Percentiles rank a stretch among this genome's conserved stretches.
Conservation (phyloP, 2,113 vertebrate species). For the Labrus mixtus region DNA sequence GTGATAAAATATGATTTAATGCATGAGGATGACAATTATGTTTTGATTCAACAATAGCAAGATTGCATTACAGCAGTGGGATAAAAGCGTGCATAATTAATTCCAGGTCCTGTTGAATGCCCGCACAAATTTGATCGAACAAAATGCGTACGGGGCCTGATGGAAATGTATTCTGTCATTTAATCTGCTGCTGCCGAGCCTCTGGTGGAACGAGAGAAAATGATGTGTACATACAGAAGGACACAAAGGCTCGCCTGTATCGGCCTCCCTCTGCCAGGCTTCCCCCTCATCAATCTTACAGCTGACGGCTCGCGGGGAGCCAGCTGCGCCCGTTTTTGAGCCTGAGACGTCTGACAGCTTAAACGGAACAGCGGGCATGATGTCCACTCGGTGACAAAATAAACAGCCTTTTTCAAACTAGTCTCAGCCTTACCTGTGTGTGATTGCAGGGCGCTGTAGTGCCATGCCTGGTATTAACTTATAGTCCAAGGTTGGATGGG, state of each 20-base stretch:
- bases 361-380: conserved; percentile 66
- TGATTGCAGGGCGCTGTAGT: conserved; percentile 14
- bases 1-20: conserved; percentile 56
- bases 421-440: conserved; percentile 53
- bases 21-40: conserved; percentile 66
- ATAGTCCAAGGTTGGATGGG: conserved; percentile 51
- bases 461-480: conserved; percentile 58
- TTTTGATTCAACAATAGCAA: conserved; percentile 39
- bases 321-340: conserved; percentile 68
- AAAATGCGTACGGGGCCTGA: conserved; percentile 59
- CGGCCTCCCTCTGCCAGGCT: conserved; percentile 53
- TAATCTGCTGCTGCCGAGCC: conserved; percentile 74
- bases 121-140: conserved; percentile 55
- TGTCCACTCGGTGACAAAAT: conserved; percentile 65
- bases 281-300: conserved; percentile 70
- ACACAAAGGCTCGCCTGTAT: conserved; percentile 59
- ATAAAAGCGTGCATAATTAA: conserved; percentile 71
- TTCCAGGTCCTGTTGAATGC: conserved; percentile 58
- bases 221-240: conserved; percentile 66
- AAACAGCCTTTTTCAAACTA: conserved; percentile 46
- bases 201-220: conserved; percentile 63
- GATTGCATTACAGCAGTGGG: conserved; percentile 37
- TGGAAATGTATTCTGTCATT: conserved; percentile 76
- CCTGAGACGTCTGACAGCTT: conserved; percentile 65
- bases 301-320: conserved; percentile 51